phyloP scores from a whole-genome alignment of 30 jellyfish, hydroid and myxozoan species.

The Aurelia coerulea region DNA sequence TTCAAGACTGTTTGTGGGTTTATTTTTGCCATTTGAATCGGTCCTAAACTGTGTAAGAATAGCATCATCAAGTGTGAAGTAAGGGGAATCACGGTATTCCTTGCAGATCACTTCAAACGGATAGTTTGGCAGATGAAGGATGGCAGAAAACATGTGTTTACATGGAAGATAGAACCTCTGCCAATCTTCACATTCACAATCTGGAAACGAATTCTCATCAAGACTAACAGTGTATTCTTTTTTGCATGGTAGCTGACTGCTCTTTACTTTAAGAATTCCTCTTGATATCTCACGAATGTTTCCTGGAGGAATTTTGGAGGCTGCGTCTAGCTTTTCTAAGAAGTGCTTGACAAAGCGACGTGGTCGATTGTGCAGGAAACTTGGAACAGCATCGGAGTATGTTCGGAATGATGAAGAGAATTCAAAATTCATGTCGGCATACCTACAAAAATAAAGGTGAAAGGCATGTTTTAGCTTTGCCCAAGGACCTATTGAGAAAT shows the following conservation, averaged over 20 bases:
- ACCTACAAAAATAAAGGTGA: background rate
- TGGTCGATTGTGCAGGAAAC: slow-evolving; percentile 4
- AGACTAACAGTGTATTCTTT: slow-evolving; percentile 1
- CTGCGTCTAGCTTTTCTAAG: background rate
- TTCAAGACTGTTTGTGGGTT: background rate
- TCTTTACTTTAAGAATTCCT: too few species aligned
- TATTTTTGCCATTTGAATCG: background rate
- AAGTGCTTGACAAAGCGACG: background rate
- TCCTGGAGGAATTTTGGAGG: background rate
- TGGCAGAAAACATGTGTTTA: slow-evolving; percentile 34
- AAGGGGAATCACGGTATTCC: slow-evolving; percentile 15
- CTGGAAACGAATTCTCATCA: background rate
- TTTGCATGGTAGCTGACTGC: background rate
- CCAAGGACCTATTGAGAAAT: too few species aligned
- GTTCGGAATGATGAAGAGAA: background rate
- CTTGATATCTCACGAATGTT: background rate
- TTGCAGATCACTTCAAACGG: background rate
- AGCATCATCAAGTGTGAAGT: slow-evolving; percentile 6
- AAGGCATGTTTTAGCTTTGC: too few species aligned
- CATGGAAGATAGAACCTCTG: slow-evolving; percentile 4
- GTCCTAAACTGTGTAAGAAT: background rate
- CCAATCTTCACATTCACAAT: slow-evolving; percentile 20
- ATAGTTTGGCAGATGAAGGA: slow-evolving; percentile 3
- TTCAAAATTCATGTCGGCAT: background rate
- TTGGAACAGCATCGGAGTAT: slow-evolving; percentile 4